Base-by-base conservation (phyloP, 1,140 invertebrate species). In the Drosophila busckii region DNA sequence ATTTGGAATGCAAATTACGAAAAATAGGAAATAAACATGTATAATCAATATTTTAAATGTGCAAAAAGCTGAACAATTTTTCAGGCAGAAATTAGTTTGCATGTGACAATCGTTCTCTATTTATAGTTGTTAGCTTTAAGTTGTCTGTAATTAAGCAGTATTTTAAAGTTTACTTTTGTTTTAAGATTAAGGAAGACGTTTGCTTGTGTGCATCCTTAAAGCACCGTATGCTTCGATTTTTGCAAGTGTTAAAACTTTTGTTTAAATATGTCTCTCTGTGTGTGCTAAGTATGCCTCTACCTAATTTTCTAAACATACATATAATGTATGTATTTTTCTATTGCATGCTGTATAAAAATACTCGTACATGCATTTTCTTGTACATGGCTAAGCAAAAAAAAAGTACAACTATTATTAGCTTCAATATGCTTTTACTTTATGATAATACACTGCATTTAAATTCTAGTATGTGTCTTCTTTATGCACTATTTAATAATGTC, bases 151-250 rank as follows among this genome's bases (percentile, higher is more conserved):
- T n/a, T n/a, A n/a, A n/a, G n/a, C n/a, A n/a, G n/a, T 60, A 13
- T 44, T 22, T 46, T 15, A n/a, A 41, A 5, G 3, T 3, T 41
- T 13, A 28, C 1, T 25, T 42, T 42, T 8, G 13, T 42, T 42
- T 64, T 65, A 70, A 66, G 52, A 62, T 65, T 70, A 70, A 70
- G 66, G 66, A 70, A 70, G 66, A 70, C 66, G 62, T 56, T 70
- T 68, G 60, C 64, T 44, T 53, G 35, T 62, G 37, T 62, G 59
- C 59, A 62, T 60, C 56, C 55, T 53, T 64, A 64, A 35, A 52
- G 55, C 56, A 46, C 29, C 38, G 38, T 26, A 26, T 31, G 29
- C 50, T 22, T 31, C 29, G 6, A 13, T 4, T 28, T 28, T 29
- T 49, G 26, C 32, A 41, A 42, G 41, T 63, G 59, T 37, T 9